phyloP scores from a whole-genome alignment of 2,113 vertebrate genomes.

The Chlorocebus sabaeus region DNA sequence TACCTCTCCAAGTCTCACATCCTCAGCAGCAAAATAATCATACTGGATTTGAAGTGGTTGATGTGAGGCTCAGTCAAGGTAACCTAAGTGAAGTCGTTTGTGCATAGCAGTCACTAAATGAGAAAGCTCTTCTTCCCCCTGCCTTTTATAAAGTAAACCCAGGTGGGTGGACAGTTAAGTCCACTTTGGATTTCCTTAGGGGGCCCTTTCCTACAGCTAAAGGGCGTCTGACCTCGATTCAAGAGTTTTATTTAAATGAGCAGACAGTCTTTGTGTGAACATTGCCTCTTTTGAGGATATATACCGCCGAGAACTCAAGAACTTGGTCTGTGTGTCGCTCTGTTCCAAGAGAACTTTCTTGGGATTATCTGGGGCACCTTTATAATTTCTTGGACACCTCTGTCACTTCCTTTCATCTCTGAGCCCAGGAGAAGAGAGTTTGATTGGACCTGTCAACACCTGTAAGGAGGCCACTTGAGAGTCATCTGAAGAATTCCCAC shows the following conservation, averaged over 20 bases:
- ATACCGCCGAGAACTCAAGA: neutral
- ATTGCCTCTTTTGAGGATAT: neutral
- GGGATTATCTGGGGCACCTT: neutral
- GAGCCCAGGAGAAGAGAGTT: conserved; percentile 31
- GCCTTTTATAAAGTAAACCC: no score
- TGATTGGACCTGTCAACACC: conserved; percentile 66
- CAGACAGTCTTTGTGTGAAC: neutral
- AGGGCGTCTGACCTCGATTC: neutral
- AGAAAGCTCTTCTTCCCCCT: neutral
- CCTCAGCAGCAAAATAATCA: neutral
- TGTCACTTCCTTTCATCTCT: conserved; percentile 53
- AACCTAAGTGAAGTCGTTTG: neutral
- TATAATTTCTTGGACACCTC: conserved; percentile 62
- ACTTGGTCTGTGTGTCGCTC: neutral
- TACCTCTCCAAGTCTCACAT: neutral
- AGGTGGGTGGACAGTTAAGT: neutral
- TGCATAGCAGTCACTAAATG: neutral
- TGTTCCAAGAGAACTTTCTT: neutral
- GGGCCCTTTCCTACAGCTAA: neutral
- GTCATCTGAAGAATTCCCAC: conserved; percentile 64
- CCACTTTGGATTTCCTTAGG: neutral
- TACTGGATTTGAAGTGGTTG: neutral
- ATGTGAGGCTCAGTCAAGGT: neutral
- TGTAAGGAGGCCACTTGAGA: conserved; percentile 61
- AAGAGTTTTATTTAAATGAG: neutral